A percentile compares a stretch with the other conserved stretches of the same genome.
Evolutionary conservation across 2,113 vertebrate genomes (phyloP).

Genomic region (Promerops cafer): DNA sequence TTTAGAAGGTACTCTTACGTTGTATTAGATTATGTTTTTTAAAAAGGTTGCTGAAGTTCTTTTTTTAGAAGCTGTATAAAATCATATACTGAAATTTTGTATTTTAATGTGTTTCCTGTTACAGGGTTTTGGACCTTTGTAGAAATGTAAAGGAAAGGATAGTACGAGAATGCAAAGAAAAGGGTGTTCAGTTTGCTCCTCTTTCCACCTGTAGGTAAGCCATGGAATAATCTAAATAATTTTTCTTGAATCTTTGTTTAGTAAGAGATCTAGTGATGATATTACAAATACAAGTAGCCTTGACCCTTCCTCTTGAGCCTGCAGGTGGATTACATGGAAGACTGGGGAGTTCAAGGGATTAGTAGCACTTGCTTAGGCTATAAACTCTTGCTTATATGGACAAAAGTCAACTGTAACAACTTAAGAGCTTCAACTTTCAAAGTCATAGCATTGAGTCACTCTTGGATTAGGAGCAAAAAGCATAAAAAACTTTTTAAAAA

Average conservation of each 20-base stretch:
- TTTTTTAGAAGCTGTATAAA: neutral
- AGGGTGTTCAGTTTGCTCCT: conserved; percentile 91
- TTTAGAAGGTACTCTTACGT: neutral
- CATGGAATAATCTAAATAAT: neutral
- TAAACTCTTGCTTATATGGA: conserved; percentile 54
- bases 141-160: conserved; percentile 95
- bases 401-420: conserved; percentile 66
- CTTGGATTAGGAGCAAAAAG: neutral
- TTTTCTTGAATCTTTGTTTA: neutral
- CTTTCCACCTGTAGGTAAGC: conserved; percentile 91
- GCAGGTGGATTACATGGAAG: neutral
- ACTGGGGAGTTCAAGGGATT: conserved; percentile 48
- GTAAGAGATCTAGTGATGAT: neutral
- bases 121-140: conserved; percentile 93
- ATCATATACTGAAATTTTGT: neutral
- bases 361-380: conserved; percentile 68
- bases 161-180: conserved; percentile 91
- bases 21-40: neutral
- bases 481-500: neutral
- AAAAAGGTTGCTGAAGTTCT: neutral
- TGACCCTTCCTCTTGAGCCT: neutral
- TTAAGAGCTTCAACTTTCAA: conserved; percentile 69
- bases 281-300: neutral
- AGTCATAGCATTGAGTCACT: conserved; percentile 48
- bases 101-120: conserved; percentile 20